These are phyloP conservation scores for Passer domesticus DNA, from an alignment of 2,113 vertebrate species.

Conservation along the genomic window DNA sequence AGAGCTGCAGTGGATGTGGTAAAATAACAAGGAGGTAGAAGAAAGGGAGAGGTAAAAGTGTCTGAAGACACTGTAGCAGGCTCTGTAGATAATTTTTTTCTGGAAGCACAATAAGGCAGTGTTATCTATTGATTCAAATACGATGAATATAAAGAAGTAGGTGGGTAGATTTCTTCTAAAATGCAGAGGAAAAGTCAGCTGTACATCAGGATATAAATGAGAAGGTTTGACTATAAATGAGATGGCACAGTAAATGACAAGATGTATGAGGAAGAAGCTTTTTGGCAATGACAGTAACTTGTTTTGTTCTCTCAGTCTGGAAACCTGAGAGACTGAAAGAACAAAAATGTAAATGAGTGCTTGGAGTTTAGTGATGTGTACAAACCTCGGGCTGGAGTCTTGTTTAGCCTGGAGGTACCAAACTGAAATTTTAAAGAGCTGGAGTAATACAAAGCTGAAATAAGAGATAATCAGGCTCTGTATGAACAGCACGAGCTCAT, in stretches of 20 bases:
- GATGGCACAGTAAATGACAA: neutral
- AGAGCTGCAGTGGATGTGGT: neutral
- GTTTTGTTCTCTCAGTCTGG: slow-evolving; percentile 24
- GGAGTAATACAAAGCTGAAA: neutral
- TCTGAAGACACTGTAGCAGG: neutral
- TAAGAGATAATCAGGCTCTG: neutral
- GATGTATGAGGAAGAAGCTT: neutral
- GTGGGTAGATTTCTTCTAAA: slow-evolving; percentile 9
- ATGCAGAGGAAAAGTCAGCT: slow-evolving; percentile 13
- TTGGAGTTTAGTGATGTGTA: neutral
- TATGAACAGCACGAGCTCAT: neutral
- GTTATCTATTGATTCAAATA: neutral
- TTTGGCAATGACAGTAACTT: neutral
- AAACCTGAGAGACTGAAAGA: slow-evolving; percentile 10
- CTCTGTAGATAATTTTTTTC: neutral
- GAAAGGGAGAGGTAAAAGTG: neutral
- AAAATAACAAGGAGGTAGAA: neutral
- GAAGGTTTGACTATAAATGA: slow-evolving; percentile 30
- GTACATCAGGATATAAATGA: slow-evolving; percentile 25
- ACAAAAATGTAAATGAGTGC: neutral
- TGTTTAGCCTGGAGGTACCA: neutral
- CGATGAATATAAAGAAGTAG: neutral
- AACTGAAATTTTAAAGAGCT: neutral
- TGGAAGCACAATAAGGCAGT: neutral
- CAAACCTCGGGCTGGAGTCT: neutral